Percentiles rank a stretch among this genome's conserved stretches.
Evolutionary conservation across 92 coral and sea anemone genomes (phyloP).

Genomic region (Siderastrea radians): DNA sequence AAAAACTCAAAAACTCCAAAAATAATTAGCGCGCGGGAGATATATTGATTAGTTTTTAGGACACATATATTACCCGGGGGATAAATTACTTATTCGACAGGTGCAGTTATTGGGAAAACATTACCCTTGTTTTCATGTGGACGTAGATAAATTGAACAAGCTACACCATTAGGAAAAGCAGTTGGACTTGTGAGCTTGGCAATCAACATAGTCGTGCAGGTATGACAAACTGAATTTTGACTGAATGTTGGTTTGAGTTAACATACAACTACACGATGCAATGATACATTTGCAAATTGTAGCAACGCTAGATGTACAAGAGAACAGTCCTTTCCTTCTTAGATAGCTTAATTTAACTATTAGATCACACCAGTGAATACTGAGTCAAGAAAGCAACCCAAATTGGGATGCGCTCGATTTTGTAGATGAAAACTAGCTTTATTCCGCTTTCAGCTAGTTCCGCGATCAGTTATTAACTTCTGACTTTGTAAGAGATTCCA

Average conservation of each 20-base stretch:
- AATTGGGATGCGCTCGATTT: too few species aligned
- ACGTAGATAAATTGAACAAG: not conserved
- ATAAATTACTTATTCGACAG: conserved; percentile 4
- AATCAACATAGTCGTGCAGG: not conserved
- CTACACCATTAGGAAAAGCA: not conserved
- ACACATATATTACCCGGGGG: not conserved
- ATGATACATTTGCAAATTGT: too few species aligned
- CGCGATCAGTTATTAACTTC: too few species aligned
- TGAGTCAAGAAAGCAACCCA: too few species aligned
- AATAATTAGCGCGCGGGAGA: not conserved
- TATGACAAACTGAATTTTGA: not conserved
- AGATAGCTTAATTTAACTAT: too few species aligned
- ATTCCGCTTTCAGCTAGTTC: too few species aligned
- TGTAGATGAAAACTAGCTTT: too few species aligned
- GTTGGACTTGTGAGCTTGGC: not conserved
- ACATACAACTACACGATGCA: not conserved
- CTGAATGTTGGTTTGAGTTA: not conserved
- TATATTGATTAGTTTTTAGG: not conserved
- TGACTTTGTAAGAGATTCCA: too few species aligned
- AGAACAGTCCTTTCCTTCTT: too few species aligned
- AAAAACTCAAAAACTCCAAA: not conserved
- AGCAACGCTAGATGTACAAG: too few species aligned
- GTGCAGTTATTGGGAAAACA: not conserved
- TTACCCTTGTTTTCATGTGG: not conserved
- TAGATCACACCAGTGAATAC: too few species aligned